Conservation (phyloP, 1,140 invertebrate species). For the Drosophila tristis region DNA sequence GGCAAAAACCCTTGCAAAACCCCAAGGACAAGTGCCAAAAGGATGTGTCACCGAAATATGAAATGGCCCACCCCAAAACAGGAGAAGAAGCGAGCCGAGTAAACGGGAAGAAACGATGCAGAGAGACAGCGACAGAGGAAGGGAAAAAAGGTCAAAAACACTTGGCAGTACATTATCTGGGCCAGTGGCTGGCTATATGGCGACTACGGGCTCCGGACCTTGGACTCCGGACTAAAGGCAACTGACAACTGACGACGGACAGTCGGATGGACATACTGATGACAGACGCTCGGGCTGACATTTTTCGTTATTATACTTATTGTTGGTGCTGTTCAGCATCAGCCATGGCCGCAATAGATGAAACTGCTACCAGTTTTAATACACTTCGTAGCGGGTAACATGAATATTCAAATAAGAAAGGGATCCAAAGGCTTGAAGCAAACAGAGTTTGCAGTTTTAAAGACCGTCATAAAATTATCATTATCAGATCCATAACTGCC, state of each 20-base stretch:
- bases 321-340: constrained; percentile 35
- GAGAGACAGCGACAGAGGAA: constrained; percentile 5
- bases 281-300: constrained; percentile 65
- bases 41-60: constrained; percentile 73
- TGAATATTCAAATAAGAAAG: no score
- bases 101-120: constrained; percentile 4
- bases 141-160: constrained; percentile 76
- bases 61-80: constrained; percentile 38
- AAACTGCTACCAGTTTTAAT: constrained; percentile 14
- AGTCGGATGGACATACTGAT: constrained; percentile 23
- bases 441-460: no score
- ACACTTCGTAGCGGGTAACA: no score
- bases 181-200: constrained; percentile 58
- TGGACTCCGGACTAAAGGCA: constrained; percentile 2
- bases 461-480: no score
- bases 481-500: no score
- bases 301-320: constrained; percentile 81
- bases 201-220: not conserved
- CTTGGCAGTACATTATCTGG: constrained; percentile 82
- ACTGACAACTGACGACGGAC: constrained; percentile 59
- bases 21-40: constrained; percentile 58
- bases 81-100: not conserved
- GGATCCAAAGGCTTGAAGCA: no score
- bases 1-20: constrained; percentile 17
- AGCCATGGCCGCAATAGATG: constrained; percentile 26